Conservation (phyloP, 2,888 invertebrate species). For the Eubasilissa splendida region DNA sequence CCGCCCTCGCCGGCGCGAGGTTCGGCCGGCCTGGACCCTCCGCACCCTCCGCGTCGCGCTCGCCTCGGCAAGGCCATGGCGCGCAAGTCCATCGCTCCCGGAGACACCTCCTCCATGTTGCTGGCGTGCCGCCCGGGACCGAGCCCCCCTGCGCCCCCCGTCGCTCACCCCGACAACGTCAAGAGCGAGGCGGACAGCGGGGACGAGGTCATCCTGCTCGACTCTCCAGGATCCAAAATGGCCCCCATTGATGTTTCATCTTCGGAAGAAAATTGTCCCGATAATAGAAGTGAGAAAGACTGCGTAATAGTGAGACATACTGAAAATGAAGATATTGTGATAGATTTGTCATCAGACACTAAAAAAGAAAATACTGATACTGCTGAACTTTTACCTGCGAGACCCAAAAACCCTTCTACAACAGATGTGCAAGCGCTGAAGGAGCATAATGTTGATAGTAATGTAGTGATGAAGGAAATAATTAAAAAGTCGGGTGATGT, state of each 20-base stretch:
- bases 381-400: not conserved
- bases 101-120: conserved; percentile 69
- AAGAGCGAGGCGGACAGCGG: conserved; percentile 68
- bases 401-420: conserved; percentile 44
- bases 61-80: conserved; percentile 80
- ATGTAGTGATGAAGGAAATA: conserved; percentile 59
- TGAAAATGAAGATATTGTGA: conserved; percentile 33
- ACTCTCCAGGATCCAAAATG: conserved; percentile 55
- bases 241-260: conserved; percentile 70
- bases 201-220: conserved; percentile 56
- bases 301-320: conserved; percentile 59
- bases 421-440: conserved; percentile 67
- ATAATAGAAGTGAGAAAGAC: conserved; percentile 57
- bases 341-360: conserved; percentile 47
- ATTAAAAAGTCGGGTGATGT: conserved; percentile 63
- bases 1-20: conserved; percentile 81
- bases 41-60: conserved; percentile 74
- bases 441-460: conserved; percentile 64
- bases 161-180: conserved; percentile 63
- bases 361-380: conserved; percentile 49
- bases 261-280: conserved; percentile 64
- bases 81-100: conserved; percentile 73
- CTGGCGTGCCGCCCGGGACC: conserved; percentile 65
- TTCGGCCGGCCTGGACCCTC: conserved; percentile 78
- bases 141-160: conserved; percentile 59